These are phyloP conservation scores for Trissolcus japonicus DNA, from an alignment of 2,888 invertebrate species.

Conservation along the genomic window DNA sequence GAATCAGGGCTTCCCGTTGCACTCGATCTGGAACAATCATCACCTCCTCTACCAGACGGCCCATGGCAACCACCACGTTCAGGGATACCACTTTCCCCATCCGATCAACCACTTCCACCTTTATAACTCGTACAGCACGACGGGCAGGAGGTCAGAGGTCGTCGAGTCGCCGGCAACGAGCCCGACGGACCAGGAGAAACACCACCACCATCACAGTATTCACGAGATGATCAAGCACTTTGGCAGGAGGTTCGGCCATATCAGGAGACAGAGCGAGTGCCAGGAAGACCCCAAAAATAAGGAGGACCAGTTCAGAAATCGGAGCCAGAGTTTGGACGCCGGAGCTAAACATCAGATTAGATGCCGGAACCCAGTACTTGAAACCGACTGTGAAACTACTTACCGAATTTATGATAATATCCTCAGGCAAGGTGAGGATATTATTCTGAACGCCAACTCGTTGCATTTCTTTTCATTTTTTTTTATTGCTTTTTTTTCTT, in stretches of 20 bases:
- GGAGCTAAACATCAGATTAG: constrained; percentile 76
- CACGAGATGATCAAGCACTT: constrained; percentile 87
- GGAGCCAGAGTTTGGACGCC: constrained; percentile 88
- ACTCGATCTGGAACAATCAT: constrained; percentile 53
- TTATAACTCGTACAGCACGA: not conserved
- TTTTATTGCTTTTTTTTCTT: not conserved
- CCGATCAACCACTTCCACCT: constrained; percentile 59
- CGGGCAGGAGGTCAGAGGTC: not conserved
- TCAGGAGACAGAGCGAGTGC: constrained; percentile 80
- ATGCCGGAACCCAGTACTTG: constrained; percentile 71
- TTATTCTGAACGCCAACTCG: too few relatives aligned
- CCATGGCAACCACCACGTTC: constrained; percentile 65
- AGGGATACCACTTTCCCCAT: constrained; percentile 72
- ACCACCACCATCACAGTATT: constrained; percentile 83
- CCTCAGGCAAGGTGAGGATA: constrained; percentile 82
- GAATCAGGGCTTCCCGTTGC: constrained; percentile 71
- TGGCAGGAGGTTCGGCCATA: constrained; percentile 85
- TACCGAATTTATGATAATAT: constrained; percentile 89
- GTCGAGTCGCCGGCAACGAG: constrained; percentile 66
- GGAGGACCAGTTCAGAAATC: constrained; percentile 83
- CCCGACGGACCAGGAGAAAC: constrained; percentile 68
- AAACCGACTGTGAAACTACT: constrained; percentile 88
- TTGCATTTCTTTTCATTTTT: too few relatives aligned
- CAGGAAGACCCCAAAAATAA: constrained; percentile 79
- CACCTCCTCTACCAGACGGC: constrained; percentile 75